Conservation (phyloP, 37 sponge, comb jelly and placozoan genomes). For the Oscarella lobularis region DNA sequence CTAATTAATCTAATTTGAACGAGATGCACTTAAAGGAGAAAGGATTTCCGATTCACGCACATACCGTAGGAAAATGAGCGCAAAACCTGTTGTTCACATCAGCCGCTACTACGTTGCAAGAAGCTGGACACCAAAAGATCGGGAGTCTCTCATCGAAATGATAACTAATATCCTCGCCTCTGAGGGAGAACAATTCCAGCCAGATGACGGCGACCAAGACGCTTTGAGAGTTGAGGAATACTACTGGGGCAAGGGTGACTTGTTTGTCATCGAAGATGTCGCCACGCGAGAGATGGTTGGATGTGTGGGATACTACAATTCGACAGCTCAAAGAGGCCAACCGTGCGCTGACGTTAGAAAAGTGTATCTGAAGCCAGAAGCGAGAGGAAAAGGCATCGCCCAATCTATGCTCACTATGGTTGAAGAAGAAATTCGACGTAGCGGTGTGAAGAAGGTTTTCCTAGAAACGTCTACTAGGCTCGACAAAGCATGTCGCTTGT, state of each 20-base stretch:
- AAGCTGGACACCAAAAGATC: conserved; percentile 11
- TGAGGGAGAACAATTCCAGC: conserved; percentile 30
- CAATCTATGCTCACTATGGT: conserved; percentile 13
- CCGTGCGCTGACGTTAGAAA: conserved; percentile 33
- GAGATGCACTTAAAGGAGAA: too few relatives aligned
- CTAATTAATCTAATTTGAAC: too few relatives aligned
- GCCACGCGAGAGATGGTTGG: conserved; percentile 16
- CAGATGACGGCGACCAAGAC: conserved; percentile 22
- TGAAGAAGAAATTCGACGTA: conserved; percentile 17
- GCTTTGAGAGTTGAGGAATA: conserved; percentile 23
- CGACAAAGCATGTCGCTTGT: conserved; percentile 39
- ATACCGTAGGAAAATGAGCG: too few relatives aligned
- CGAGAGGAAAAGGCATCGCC: conserved; percentile 41
- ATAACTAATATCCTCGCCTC: conserved; percentile 13
- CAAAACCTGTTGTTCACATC: too few relatives aligned
- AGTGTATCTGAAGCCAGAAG: conserved; percentile 36
- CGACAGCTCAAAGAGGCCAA: neutral
- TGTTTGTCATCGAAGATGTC: conserved; percentile 33
- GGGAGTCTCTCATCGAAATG: conserved; percentile 13
- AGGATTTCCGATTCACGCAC: too few relatives aligned
- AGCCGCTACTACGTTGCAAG: too few relatives aligned
- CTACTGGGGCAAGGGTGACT: conserved; percentile 8
- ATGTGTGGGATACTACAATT: conserved; percentile 23
- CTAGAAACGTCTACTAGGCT: conserved; percentile 37
- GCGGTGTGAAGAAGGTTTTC: conserved; percentile 19